These are phyloP conservation scores for Trachythela sp. DNA, from an alignment of 64 coral and sea anemone species.

Conservation along the genomic window DNA sequence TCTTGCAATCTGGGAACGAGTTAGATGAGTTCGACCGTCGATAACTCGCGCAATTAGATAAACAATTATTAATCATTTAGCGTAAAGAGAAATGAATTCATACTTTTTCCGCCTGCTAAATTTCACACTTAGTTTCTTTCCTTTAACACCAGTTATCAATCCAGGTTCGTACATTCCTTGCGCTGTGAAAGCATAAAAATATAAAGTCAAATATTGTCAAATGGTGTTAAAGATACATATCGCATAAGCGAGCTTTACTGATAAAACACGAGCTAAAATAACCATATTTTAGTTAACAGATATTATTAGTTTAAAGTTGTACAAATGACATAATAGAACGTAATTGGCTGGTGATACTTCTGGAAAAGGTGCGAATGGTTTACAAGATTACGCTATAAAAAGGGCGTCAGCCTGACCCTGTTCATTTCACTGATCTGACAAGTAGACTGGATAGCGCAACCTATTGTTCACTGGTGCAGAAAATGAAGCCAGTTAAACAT, in stretches of 20 bases:
- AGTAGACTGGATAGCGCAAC: too few relatives aligned
- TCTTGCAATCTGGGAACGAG: too few relatives aligned
- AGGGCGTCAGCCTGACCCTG: too few relatives aligned
- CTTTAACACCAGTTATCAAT: conserved; percentile 79
- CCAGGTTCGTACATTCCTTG: conserved; percentile 72
- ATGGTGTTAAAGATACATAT: background rate
- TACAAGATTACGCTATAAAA: too few relatives aligned
- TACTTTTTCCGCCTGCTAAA: conserved; percentile 96
- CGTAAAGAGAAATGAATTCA: background rate
- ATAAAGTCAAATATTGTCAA: background rate
- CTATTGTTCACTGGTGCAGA: too few relatives aligned
- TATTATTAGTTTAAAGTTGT: too few relatives aligned
- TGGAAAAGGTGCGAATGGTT: too few relatives aligned
- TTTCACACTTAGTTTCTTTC: conserved; percentile 77
- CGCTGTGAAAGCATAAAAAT: conserved; percentile 32
- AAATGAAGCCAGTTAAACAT: too few relatives aligned
- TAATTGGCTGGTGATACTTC: too few relatives aligned
- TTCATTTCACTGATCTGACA: too few relatives aligned
- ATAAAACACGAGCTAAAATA: background rate
- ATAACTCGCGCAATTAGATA: background rate
- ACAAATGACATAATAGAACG: too few relatives aligned
- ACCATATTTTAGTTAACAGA: too few relatives aligned
- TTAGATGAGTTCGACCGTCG: background rate
- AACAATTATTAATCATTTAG: background rate
- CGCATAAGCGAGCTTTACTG: background rate